Evolutionary conservation across 1,140 invertebrate species (phyloP).

Genomic region (Venustaconcha ellipsiformis): DNA sequence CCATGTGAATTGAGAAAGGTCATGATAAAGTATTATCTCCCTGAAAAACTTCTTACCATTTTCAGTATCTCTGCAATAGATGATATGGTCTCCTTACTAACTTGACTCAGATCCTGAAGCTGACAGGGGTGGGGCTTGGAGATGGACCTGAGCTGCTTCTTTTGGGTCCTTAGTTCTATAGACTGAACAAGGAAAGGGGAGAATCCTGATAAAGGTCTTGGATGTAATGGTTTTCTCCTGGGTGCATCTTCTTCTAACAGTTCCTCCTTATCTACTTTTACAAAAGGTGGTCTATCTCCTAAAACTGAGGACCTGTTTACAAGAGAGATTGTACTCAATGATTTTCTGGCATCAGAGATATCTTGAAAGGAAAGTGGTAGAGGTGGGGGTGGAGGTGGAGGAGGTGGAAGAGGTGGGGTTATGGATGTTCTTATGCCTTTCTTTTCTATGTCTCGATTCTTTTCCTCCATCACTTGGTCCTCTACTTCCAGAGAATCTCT

Average conservation of each 20-base stretch:
- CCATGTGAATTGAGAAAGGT: no score
- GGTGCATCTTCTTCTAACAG: no score
- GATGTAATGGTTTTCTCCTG: no score
- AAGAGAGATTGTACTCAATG: no score
- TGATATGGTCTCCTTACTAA: conserved; percentile 25
- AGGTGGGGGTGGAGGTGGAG: conserved; percentile 20
- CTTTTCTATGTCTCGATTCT: background rate
- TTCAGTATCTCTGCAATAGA: conserved; percentile 32
- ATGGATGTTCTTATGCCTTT: background rate
- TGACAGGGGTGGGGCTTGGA: conserved; percentile 27
- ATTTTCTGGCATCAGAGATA: background rate
- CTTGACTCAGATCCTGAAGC: conserved; percentile 23
- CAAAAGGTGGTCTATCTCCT: no score
- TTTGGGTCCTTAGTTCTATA: conserved; percentile 22
- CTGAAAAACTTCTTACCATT: conserved; percentile 8
- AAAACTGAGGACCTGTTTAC: no score
- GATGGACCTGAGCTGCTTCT: conserved; percentile 27
- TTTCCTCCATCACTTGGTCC: background rate
- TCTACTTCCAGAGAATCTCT: background rate
- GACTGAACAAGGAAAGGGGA: conserved; percentile 30
- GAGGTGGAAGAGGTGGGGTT: conserved; percentile 18
- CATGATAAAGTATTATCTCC: no score
- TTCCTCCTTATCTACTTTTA: no score
- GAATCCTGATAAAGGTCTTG: conserved; percentile 11
- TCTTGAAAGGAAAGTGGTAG: background rate